Conservation (phyloP, 2,888 invertebrate genomes). For the Drosophila melanocephala region DNA sequence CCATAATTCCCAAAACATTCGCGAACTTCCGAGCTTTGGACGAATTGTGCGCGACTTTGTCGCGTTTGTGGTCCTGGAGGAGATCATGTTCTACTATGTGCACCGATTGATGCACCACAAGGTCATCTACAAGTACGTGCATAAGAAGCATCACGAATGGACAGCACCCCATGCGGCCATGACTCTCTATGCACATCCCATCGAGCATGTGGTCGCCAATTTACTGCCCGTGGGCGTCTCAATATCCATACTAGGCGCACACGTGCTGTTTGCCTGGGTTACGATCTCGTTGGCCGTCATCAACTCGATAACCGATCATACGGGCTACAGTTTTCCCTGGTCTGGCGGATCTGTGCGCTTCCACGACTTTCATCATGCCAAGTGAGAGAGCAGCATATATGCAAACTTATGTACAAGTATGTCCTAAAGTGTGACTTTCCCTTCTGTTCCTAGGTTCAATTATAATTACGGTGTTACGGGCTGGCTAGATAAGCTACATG, state of each 20-base stretch:
- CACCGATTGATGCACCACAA: constrained; percentile 92
- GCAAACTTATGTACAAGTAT: neutral
- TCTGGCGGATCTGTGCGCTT: constrained; percentile 91
- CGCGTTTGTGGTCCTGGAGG: constrained; percentile 90
- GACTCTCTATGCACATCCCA: constrained; percentile 91
- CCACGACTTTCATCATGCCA: constrained; percentile 94
- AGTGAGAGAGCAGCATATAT: constrained; percentile 85
- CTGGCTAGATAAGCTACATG: constrained; percentile 92
- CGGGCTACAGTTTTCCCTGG: constrained; percentile 93
- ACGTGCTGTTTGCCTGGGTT: constrained; percentile 90
- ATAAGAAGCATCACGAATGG: constrained; percentile 95
- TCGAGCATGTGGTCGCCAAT: constrained; percentile 91
- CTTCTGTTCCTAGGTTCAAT: constrained; percentile 88
- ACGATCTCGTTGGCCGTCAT: constrained; percentile 91
- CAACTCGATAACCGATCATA: constrained; percentile 92
- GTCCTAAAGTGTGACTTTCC: constrained; percentile 4
- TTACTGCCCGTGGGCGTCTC: constrained; percentile 90
- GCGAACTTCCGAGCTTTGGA: constrained; percentile 90
- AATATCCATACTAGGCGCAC: constrained; percentile 89
- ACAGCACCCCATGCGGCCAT: constrained; percentile 93
- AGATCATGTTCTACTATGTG: constrained; percentile 93
- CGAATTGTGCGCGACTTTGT: constrained; percentile 89
- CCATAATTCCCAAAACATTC: constrained; percentile 86
- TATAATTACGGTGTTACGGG: constrained; percentile 93
- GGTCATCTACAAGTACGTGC: constrained; percentile 91